Percentiles rank a stretch among this genome's conserved stretches.
These are phyloP conservation scores for Blastomussa wellsi DNA, from an alignment of 92 coral and sea anemone genomes.

Conservation along the genomic window DNA sequence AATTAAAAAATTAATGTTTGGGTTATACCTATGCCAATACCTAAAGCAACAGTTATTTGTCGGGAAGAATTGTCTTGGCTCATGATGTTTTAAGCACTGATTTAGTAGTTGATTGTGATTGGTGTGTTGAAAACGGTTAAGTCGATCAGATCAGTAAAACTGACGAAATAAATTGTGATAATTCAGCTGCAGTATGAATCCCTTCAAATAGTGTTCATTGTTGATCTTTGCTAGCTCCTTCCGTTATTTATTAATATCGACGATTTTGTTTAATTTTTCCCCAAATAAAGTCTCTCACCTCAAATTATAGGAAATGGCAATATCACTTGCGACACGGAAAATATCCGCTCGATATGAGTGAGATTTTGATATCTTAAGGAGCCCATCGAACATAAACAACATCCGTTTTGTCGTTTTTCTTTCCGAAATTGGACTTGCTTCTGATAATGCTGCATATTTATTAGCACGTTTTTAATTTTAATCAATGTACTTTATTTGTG, in stretches of 20 bases:
- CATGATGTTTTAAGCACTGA: background rate
- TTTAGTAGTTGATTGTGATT: background rate
- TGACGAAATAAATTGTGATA: background rate
- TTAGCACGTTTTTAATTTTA: background rate
- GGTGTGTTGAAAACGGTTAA: background rate
- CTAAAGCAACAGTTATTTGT: background rate
- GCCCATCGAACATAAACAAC: conserved; percentile 8
- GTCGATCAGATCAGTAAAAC: background rate
- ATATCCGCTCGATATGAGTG: background rate
- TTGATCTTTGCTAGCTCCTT: background rate
- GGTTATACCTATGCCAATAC: background rate
- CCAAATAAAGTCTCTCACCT: conserved; percentile 1
- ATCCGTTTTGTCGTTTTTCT: background rate
- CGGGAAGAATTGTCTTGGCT: background rate
- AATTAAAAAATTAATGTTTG: conserved; percentile 11
- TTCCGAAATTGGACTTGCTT: background rate
- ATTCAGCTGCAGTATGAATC: background rate
- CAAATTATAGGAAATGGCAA: conserved; percentile 10
- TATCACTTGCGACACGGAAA: background rate
- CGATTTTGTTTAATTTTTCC: background rate
- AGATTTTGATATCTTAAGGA: background rate
- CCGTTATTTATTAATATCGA: background rate
- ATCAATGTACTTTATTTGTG: background rate
- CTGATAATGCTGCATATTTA: background rate
- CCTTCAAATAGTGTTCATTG: background rate